Percentiles rank a stretch among this genome's conserved stretches.
phyloP scores from a whole-genome alignment of 2,888 invertebrate genomes.

The Rhorus exstirpatorius region DNA sequence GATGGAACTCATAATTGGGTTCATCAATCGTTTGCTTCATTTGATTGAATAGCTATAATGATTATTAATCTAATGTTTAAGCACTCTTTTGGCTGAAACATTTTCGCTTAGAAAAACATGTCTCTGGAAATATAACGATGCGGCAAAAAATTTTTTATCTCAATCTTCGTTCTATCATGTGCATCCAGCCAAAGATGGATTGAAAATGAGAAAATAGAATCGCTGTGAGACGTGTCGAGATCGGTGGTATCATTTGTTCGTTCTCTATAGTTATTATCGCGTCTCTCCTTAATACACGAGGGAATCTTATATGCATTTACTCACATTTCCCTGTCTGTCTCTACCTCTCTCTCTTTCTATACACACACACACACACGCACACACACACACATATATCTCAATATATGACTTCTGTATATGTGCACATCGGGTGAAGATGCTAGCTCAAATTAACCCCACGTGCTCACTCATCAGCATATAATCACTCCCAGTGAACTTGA shows the following conservation, averaged over 20 bases:
- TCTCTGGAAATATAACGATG: neutral
- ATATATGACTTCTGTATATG: neutral
- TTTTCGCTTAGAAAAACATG: no score
- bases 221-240: neutral
- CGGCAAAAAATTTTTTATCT: constrained; percentile 7
- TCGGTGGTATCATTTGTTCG: constrained; percentile 21
- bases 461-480: constrained; percentile 66
- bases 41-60: neutral
- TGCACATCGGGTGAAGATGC: constrained; percentile 25
- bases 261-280: constrained; percentile 38
- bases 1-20: neutral
- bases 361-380: no score
- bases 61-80: no score
- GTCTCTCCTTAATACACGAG: constrained; percentile 28
- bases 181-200: neutral
- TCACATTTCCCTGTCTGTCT: neutral
- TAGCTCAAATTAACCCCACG: constrained; percentile 59
- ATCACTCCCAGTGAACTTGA: constrained; percentile 67
- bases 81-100: no score
- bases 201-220: neutral
- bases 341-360: constrained; percentile 3
- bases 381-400: neutral
- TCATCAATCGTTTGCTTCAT: neutral
- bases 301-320: constrained; percentile 21
- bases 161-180: constrained; percentile 12